Evolutionary conservation across 1,140 invertebrate genomes (phyloP).

Genomic region (Pentalonia nigronervosa): DNA sequence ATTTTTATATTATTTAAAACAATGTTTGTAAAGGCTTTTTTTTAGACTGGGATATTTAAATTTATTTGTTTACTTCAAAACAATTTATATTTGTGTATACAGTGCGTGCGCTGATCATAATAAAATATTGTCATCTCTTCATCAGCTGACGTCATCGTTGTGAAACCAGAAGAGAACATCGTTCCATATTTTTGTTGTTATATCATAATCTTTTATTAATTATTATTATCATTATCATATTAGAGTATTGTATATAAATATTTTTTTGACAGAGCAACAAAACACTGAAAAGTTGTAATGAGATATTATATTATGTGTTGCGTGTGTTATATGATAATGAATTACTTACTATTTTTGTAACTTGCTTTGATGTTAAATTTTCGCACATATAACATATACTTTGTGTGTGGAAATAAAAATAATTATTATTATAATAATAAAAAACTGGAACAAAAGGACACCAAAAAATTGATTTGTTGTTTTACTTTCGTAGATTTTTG

Average conservation of each 20-base stretch:
- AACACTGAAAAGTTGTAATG: not conserved
- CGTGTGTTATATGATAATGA: not conserved
- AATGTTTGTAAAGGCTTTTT: conserved; percentile 5
- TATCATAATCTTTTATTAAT: not conserved
- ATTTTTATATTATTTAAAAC: conserved; percentile 4
- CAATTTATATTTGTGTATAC: not conserved
- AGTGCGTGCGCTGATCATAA: not conserved
- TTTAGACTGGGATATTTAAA: conserved; percentile 9
- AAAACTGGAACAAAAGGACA: not conserved
- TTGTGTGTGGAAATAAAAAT: not conserved
- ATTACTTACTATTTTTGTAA: conserved; percentile 16
- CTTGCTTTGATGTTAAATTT: conserved; percentile 2
- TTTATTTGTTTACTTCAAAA: not conserved
- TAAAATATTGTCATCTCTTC: not conserved
- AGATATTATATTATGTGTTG: not conserved
- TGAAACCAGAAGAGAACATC: not conserved
- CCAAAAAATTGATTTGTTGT: not conserved
- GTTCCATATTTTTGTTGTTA: conserved; percentile 13
- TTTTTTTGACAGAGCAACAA: not conserved
- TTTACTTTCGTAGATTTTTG: not conserved
- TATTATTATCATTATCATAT: conserved; percentile 23
- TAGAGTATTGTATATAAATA: conserved; percentile 6
- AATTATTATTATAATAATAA: not conserved
- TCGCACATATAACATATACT: not conserved
- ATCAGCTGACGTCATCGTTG: not conserved